Base-by-base conservation (phyloP, 2,113 vertebrate genomes). In the Alexandromys fortis region DNA sequence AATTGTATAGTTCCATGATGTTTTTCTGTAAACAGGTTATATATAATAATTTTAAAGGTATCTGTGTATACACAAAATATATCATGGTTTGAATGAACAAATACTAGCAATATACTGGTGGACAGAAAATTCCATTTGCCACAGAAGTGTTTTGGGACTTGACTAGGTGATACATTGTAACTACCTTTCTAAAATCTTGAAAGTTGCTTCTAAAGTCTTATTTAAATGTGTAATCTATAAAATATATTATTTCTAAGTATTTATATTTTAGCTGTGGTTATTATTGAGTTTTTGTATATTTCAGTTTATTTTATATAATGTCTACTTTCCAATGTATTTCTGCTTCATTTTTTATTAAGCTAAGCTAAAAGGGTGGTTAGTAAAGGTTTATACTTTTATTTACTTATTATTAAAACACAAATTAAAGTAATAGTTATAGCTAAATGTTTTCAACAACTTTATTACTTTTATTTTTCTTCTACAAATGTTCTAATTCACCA, bases 121-220 rank as follows among this genome's bases (percentile, higher is more conserved):
- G 75, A 33, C 92, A 58, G 55, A 76, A 63, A 65, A 35, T 90
- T 17, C 28, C 24, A 91, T 7, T 68, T 85, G 30, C 17, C 70
- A 55, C 95, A 95, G 30, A 7, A 67, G 9, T 63, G 24, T 83
- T 95, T 89, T 78, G 92, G 3, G 86, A 92, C 14, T 92, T 95
- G 22, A 3, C 21, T 30, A 58, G 45, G 68, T 87, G 2, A 81
- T 86, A 77, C 0, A 72, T 88, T 49, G 5, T 85, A 2, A 33
- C 45, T 87, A 86, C 17, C 7, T 38, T 92, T 91, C 73, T 77
- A 7, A 81, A 92, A 76, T 3, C 52, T 92, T 26, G 22, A 35
- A 83, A 11, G 5, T 81, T 91, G 19, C 19, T 87, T 95, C 86
- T 89, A 49, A 95, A 58, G 14, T 12, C 5, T 38, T 82, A 67